Evolutionary conservation across 2,888 invertebrate species (phyloP).

Genomic region (Abrostola triplasia): DNA sequence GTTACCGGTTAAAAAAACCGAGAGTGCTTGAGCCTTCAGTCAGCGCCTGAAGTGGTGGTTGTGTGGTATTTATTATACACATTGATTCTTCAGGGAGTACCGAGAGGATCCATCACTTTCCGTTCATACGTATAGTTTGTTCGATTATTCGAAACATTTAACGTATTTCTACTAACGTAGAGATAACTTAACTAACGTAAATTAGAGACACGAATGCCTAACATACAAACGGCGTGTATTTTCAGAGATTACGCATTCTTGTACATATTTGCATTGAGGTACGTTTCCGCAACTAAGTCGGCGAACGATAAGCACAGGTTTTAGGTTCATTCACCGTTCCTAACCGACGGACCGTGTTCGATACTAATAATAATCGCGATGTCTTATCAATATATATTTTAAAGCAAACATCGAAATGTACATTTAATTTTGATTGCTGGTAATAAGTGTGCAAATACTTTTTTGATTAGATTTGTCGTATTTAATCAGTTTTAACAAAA

Average conservation of each 20-base stretch:
- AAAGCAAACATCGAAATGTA: conserved; percentile 15
- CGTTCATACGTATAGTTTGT: too few relatives aligned
- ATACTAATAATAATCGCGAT: conserved; percentile 47
- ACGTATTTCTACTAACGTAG: not conserved
- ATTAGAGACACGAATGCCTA: conserved; percentile 19
- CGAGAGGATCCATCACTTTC: too few relatives aligned
- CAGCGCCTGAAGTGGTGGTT: too few relatives aligned
- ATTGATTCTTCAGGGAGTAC: not conserved
- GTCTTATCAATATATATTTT: conserved; percentile 49
- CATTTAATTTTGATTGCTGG: conserved; percentile 5
- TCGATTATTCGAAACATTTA: too few relatives aligned
- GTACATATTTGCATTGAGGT: conserved; percentile 63
- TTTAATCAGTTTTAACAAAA: not conserved
- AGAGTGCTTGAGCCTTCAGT: too few relatives aligned
- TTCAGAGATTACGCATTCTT: conserved; percentile 40
- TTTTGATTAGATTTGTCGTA: not conserved
- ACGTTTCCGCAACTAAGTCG: conserved; percentile 66
- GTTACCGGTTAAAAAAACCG: too few relatives aligned
- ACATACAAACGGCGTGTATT: conserved; percentile 36
- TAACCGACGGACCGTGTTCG: conserved; percentile 44
- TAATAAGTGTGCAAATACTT: conserved; percentile 1
- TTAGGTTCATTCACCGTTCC: conserved; percentile 72
- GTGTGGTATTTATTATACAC: not conserved
- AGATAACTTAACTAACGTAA: conserved; percentile 10
- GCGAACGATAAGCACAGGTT: conserved; percentile 71